Evolutionary conservation across 2,113 vertebrate species (phyloP).

Genomic region (Psephotus haematonotus): DNA sequence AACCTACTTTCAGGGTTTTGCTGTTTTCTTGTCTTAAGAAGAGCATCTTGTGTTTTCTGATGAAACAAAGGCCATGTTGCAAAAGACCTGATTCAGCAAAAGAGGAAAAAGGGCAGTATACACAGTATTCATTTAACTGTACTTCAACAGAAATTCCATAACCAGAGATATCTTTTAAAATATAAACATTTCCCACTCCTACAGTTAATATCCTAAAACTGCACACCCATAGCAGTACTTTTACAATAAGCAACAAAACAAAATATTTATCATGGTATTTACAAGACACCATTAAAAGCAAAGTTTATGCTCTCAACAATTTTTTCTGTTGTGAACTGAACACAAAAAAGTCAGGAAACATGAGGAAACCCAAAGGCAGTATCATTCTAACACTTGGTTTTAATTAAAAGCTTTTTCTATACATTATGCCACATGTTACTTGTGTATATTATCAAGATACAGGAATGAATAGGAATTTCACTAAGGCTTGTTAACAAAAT

Average conservation of each 20-base stretch:
- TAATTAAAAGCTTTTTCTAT: slow-evolving; percentile 28
- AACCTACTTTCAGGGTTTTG: slow-evolving; percentile 5
- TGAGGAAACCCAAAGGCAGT: neutral
- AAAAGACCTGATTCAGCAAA: neutral
- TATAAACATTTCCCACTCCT: neutral
- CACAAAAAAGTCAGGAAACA: neutral
- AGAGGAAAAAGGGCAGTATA: neutral
- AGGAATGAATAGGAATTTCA: neutral
- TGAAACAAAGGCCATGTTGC: slow-evolving; percentile 6
- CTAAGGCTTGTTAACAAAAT: neutral
- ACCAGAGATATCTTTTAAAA: neutral
- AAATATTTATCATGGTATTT: neutral
- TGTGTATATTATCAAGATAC: neutral
- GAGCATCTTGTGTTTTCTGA: slow-evolving; percentile 2
- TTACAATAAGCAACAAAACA: neutral
- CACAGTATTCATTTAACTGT: neutral
- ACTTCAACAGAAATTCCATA: neutral
- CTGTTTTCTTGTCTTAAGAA: slow-evolving; percentile 42
- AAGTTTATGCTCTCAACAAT: neutral
- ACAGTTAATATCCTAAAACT: neutral
- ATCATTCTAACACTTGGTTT: slow-evolving; percentile 20
- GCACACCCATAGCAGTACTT: neutral
- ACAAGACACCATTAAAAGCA: neutral
- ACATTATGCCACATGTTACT: neutral
- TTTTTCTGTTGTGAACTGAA: neutral